phyloP scores from a whole-genome alignment of 2,888 invertebrate genomes.

The Aphodius sticticus region DNA sequence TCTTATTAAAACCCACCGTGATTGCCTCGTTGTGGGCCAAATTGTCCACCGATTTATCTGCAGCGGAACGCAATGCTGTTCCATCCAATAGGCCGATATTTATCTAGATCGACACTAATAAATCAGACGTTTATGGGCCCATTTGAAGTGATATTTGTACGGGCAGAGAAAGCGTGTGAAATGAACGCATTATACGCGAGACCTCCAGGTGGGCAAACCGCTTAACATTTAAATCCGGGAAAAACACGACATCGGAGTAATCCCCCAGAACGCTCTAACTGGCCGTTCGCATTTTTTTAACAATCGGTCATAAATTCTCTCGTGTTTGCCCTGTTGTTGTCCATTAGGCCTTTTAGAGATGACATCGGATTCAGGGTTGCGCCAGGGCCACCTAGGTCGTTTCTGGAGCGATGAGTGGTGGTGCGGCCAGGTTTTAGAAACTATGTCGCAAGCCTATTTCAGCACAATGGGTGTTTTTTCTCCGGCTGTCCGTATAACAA shows the following conservation, averaged over 20 bases:
- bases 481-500: constrained; percentile 40
- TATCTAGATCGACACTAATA: constrained; percentile 19
- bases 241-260: constrained; percentile 4
- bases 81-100: constrained; percentile 11
- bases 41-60: constrained; percentile 4
- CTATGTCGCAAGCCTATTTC: constrained; percentile 34
- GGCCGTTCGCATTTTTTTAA: constrained; percentile 25
- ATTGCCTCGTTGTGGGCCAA: not conserved
- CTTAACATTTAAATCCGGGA: constrained; percentile 15
- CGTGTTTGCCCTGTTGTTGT: constrained; percentile 48
- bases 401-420: constrained; percentile 12
- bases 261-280: not conserved
- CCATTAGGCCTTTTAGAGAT: constrained; percentile 48
- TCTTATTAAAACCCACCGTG: not conserved
- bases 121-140: constrained; percentile 20
- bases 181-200: constrained; percentile 36
- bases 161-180: constrained; percentile 54
- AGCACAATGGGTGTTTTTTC: constrained; percentile 35
- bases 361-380: constrained; percentile 29
- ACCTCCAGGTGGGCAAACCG: constrained; percentile 48
- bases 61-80: not conserved
- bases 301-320: constrained; percentile 46
- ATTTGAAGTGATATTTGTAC: constrained; percentile 17
- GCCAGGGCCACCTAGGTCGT: constrained; percentile 24
- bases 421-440: constrained; percentile 8